phyloP scores from a whole-genome alignment of 1,140 invertebrate species.

The Microvelia longipes region DNA sequence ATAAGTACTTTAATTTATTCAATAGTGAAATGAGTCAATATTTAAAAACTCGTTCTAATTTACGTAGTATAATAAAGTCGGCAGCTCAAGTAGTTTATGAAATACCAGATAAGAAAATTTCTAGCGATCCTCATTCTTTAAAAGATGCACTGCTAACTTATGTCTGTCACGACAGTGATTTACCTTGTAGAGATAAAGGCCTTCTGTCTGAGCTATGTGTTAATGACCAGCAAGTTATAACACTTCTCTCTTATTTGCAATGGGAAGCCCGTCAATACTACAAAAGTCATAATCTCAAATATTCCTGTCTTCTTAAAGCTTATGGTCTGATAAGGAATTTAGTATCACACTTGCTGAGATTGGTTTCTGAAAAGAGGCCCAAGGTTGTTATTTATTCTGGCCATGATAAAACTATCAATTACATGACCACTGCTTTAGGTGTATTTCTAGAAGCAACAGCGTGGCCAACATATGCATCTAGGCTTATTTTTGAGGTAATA shows the following conservation, averaged over 20 bases:
- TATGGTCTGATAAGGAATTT: constrained; percentile 64
- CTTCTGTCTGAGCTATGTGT: constrained; percentile 33
- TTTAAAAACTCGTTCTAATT: constrained; percentile 47
- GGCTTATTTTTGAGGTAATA: constrained; percentile 63
- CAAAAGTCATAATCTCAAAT: constrained; percentile 44
- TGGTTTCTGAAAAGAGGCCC: constrained; percentile 57
- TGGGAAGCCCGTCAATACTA: constrained; percentile 52
- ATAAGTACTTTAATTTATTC: constrained; percentile 39
- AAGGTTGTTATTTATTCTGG: constrained; percentile 77
- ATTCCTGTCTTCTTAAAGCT: constrained; percentile 49
- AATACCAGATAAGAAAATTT: constrained; percentile 40
- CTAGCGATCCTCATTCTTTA: constrained; percentile 47
- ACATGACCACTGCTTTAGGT: constrained; percentile 61
- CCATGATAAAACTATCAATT: constrained; percentile 77
- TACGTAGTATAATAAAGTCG: constrained; percentile 46
- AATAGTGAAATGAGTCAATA: constrained; percentile 33
- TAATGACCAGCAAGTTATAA: constrained; percentile 50
- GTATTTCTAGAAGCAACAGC: constrained; percentile 40
- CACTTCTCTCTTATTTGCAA: constrained; percentile 55
- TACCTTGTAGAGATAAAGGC: constrained; percentile 43
- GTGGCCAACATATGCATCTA: constrained; percentile 59
- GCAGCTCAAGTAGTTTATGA: constrained; percentile 41
- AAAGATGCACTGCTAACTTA: constrained; percentile 66
- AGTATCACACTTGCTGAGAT: constrained; percentile 57
- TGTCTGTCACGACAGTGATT: constrained; percentile 59